A percentile compares a stretch with the other conserved stretches of the same genome.
Conservation (phyloP, 2,888 invertebrate genomes). For the Platypus cylindrus region DNA sequence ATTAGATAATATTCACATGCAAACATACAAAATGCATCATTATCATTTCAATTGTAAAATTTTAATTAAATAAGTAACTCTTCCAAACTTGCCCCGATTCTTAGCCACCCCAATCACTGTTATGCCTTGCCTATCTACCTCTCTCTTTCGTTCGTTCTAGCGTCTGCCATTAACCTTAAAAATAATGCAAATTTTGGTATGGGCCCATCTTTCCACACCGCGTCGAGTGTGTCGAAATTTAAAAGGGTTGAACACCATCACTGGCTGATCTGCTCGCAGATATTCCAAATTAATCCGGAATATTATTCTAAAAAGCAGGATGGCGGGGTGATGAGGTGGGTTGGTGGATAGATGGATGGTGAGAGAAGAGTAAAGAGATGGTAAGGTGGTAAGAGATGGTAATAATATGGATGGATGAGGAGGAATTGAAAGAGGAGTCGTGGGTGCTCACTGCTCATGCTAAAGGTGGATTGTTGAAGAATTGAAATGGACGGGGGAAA, state of each 20-base stretch:
- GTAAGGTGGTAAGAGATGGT: too few species aligned
- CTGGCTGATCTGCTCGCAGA: slow-evolving; percentile 34
- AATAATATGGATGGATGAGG: too few species aligned
- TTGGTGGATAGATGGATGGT: not conserved
- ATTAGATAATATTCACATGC: too few species aligned
- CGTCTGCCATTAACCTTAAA: slow-evolving; percentile 14
- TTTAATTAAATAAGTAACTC: slow-evolving; percentile 16
- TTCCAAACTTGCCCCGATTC: slow-evolving; percentile 1
- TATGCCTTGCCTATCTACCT: not conserved
- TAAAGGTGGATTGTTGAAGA: too few species aligned
- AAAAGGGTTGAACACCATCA: slow-evolving; percentile 19
- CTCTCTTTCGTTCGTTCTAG: not conserved
- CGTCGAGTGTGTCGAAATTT: slow-evolving; percentile 17
- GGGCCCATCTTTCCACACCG: too few species aligned
- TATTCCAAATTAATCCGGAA: slow-evolving; percentile 35
- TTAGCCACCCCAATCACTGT: too few species aligned
- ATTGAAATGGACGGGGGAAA: slow-evolving; percentile 1
- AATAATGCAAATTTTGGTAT: slow-evolving; percentile 17
- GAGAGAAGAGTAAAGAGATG: too few species aligned
- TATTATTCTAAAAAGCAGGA: slow-evolving; percentile 25
- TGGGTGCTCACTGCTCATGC: too few species aligned
- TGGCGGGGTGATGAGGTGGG: slow-evolving; percentile 5
- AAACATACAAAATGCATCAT: too few species aligned
- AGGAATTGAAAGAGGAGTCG: too few species aligned
- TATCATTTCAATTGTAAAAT: slow-evolving; percentile 12